Percentiles rank a stretch among this genome's conserved stretches.
Evolutionary conservation across 2,888 invertebrate genomes (phyloP).

Genomic region (Amitus sp.): DNA sequence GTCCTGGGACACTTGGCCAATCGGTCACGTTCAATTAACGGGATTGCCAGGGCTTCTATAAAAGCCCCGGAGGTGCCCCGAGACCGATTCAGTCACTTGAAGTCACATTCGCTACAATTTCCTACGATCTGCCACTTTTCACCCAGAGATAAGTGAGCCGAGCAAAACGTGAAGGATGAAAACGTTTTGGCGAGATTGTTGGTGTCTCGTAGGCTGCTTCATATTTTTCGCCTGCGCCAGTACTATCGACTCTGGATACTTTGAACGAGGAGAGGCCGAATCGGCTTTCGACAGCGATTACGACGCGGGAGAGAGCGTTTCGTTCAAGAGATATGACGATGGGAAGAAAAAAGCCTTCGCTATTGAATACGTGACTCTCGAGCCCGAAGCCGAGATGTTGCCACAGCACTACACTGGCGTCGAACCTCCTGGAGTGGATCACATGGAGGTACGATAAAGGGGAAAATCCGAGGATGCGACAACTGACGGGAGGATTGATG

Average conservation of each 20-base stretch:
- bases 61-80: conserved; percentile 48
- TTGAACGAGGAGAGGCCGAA: background rate
- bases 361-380: conserved; percentile 44
- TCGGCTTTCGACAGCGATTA: conserved; percentile 8
- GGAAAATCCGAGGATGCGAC: conserved; percentile 10
- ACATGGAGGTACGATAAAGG: conserved; percentile 52
- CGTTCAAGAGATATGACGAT: background rate
- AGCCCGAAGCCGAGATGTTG: conserved; percentile 62
- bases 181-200: background rate
- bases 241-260: background rate
- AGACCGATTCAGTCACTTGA: conserved; percentile 48
- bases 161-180: background rate
- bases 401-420: conserved; percentile 58
- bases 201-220: conserved; percentile 5
- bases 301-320: background rate
- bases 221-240: conserved; percentile 5
- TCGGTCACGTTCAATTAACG: conserved; percentile 32
- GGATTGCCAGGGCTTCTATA: conserved; percentile 48
- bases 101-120: conserved; percentile 35
- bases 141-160: background rate
- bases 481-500: background rate
- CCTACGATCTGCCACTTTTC: background rate
- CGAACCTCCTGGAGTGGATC: conserved; percentile 59
- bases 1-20: conserved; percentile 34
- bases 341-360: conserved; percentile 14